Evolutionary conservation across 1,140 invertebrate species (phyloP), one percentile per base, ranked within the genome.

Genomic region (Chironomus striatipennis): DNA sequence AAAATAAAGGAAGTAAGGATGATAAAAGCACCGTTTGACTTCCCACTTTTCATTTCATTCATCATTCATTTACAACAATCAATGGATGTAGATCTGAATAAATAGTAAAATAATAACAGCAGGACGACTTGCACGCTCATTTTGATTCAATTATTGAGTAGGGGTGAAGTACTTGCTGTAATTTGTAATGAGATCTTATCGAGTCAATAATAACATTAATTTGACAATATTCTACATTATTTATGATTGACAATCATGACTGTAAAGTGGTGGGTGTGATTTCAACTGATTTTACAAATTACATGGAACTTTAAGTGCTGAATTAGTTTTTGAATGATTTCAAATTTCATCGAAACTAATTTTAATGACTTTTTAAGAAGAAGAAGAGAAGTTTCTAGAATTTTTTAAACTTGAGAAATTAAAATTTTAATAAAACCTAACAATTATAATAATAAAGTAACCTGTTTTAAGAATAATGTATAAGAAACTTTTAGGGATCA

Each of bases 1-100:
- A 57, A n/a, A 57, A 57, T 5, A 57, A 15, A 57, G 24, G 2
- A 34, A 34, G 24, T 34, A 34, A 34, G 24, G 24, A 34, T 2
- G 47, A 57, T 57, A 57, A 57, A 57, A 57, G 47, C 47, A n/a
- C 47, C 47, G 47, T 57, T 57, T 57, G 47, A 57, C 47, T 57
- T 57, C 47, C 47, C 47, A 57, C 47, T 57, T 57, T 57, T 57
- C 24, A 34, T 34, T 57, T n/a, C 43, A 47, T 47, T 57, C 47
- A 57, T 57, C 12, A 5, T 57, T 15, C 9, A 57, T 57, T 57
- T 15, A 34, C 24, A 34, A 2, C 24, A 5, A 34, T 34, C 24
- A 34, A 34, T 34, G 24, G 24, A 34, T n/a, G 12, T 12, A 57
- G 47, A 57, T 57, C n/a, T 57, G 47, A 12, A 57, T n/a, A n/a